phyloP scores from a whole-genome alignment of 2,113 vertebrate species.

The Nerophis lumbriciformis region DNA sequence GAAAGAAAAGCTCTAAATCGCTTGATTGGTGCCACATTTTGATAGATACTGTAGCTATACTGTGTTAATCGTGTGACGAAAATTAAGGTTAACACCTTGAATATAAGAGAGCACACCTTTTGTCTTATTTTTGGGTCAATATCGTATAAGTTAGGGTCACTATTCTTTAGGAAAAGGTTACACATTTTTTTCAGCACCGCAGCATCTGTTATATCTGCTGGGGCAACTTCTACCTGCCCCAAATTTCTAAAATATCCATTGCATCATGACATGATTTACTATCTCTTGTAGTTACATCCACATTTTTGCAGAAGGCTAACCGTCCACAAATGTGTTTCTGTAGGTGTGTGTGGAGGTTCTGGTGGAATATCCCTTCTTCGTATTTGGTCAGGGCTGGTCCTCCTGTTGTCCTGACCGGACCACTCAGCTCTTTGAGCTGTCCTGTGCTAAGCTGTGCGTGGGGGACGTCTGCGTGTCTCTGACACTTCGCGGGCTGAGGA shows the following conservation, averaged over 20 bases:
- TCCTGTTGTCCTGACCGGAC: constrained; percentile 96
- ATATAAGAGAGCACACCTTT: too few relatives aligned
- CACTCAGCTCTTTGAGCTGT: constrained; percentile 94
- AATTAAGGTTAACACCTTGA: too few relatives aligned
- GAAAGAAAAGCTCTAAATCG: too few relatives aligned
- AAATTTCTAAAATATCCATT: background rate
- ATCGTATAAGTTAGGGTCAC: too few relatives aligned
- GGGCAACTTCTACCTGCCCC: too few relatives aligned
- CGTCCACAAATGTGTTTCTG: constrained; percentile 17
- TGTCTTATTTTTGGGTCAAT: too few relatives aligned
- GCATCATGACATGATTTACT: background rate
- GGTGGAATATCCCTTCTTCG: constrained; percentile 98
- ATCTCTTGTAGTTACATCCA: background rate
- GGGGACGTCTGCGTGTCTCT: constrained; percentile 98
- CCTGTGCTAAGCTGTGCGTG: constrained; percentile 94
- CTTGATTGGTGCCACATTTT: too few relatives aligned
- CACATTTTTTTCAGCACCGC: too few relatives aligned
- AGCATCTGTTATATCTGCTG: too few relatives aligned
- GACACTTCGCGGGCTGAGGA: constrained; percentile 91
- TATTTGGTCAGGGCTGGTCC: constrained; percentile 98
- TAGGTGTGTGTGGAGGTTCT: constrained; percentile 98
- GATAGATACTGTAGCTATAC: too few relatives aligned
- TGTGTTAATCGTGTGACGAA: too few relatives aligned
- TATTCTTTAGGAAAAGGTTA: too few relatives aligned
- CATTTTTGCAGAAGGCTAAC: constrained; percentile 9